Evolutionary conservation across 2,797 vertebrate species (phyloP), one percentile per base, ranked within the genome.

Genomic region (Glossophaga mutica): DNA sequence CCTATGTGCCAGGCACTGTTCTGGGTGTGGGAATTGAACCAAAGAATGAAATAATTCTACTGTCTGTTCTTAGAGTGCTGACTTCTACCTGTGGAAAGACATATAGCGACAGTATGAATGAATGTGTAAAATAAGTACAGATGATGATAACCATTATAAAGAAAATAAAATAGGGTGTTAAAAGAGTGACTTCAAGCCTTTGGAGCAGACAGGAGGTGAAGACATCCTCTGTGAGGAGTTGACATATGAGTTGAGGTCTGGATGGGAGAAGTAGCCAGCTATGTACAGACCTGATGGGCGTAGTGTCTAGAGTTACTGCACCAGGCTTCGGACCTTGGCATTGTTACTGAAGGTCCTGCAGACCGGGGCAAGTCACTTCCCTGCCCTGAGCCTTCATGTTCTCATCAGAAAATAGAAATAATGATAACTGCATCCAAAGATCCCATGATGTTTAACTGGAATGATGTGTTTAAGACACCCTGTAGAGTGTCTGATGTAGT

Each of bases 321-420:
- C 6, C 8, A 42, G 50, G 5, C 21, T 39, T 89, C 59, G 42
- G 39, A 73, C 22, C 4, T 22, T 24, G 32, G 29, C 7, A 1
- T 2, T 42, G 3, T 9, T 26, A 15, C 24, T 59, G 46, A 79
- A 87, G 48, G 14, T 32, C 52, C 7, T 5, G 5, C 70, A 39
- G 8, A 34, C 37, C 1, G 65, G 42, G 44, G 15, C 0, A 2
- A 19, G 34, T n/a, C 9, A 32, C 2, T 3, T 50, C n/a, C 21
- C 37, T 21, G 1, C 3, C 19, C 11, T 44, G 4, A 55, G 26
- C 5, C 50, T 78, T 16, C 3, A 0, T n/a, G 4, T 37, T 57
- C n/a, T 79, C 19, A 26, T 24, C 19, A 62, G 48, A 50, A 87
- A 55, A 62, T 4, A 39, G 50, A 92, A 24, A 70, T 42, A 48